A percentile compares a stretch with the other conserved stretches of the same genome.
phyloP scores from a whole-genome alignment of 1,140 invertebrate species.

The Geopemphigus sp. region DNA sequence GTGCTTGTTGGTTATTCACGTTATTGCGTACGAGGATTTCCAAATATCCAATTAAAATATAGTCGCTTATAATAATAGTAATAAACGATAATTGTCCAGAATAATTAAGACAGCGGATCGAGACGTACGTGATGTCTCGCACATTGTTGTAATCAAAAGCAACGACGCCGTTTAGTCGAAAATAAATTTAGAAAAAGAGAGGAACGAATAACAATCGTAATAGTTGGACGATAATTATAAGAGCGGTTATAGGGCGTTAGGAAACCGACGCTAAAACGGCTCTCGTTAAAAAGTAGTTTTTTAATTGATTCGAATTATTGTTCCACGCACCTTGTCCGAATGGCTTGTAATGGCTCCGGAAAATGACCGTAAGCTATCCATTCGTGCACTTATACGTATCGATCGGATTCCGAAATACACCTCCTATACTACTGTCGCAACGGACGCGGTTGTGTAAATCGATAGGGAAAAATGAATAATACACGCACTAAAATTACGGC shows the following conservation, averaged over 20 bases:
- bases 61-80: conserved; percentile 16
- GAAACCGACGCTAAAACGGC: conserved; percentile 4
- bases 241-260: neutral
- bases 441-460: neutral
- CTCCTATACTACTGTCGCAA: neutral
- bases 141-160: neutral
- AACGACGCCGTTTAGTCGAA: conserved; percentile 3
- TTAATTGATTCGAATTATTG: conserved; percentile 24
- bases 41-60: neutral
- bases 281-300: conserved; percentile 25
- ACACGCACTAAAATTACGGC: neutral
- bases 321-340: neutral
- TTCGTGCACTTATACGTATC: neutral
- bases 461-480: neutral
- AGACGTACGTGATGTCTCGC: conserved; percentile 7
- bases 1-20: no score
- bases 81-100: neutral
- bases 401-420: neutral
- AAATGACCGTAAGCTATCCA: neutral
- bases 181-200: neutral
- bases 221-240: conserved; percentile 7
- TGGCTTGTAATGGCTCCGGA: neutral
- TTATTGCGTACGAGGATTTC: neutral
- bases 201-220: conserved; percentile 1
- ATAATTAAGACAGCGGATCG: conserved; percentile 2